Conservation (phyloP, 2,888 invertebrate genomes). For the Drosophila tripunctata region DNA sequence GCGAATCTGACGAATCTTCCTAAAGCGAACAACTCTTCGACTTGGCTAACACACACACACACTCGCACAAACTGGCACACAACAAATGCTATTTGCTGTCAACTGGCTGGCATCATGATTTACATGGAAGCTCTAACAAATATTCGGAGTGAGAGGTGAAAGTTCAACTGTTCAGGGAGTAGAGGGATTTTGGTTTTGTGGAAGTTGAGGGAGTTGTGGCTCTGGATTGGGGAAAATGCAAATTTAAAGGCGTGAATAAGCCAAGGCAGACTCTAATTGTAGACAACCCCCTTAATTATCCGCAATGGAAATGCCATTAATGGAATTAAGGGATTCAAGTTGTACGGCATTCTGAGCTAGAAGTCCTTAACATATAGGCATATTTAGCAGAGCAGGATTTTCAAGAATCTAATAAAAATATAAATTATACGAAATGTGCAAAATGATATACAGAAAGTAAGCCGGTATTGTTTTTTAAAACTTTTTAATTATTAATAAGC, state of each 20-base stretch:
- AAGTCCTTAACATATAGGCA: constrained; percentile 7
- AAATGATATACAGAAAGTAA: too few species aligned
- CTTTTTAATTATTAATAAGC: too few species aligned
- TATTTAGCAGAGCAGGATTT: not conserved
- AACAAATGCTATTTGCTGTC: constrained; percentile 65
- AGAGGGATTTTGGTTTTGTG: not conserved
- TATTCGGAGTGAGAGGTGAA: constrained; percentile 26
- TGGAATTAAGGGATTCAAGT: constrained; percentile 76
- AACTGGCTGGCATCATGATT: constrained; percentile 76
- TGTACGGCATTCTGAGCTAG: constrained; percentile 4
- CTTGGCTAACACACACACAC: constrained; percentile 50
- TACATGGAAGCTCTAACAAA: constrained; percentile 64
- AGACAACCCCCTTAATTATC: constrained; percentile 76
- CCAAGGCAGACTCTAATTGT: constrained; percentile 72
- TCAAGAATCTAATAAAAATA: not conserved
- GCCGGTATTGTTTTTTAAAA: too few species aligned
- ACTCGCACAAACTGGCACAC: constrained; percentile 16
- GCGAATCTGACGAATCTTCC: constrained; percentile 81
- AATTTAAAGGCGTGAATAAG: constrained; percentile 80
- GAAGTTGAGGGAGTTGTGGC: constrained; percentile 8
- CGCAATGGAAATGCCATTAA: constrained; percentile 82
- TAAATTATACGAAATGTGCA: too few species aligned
- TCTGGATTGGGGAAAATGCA: constrained; percentile 59
- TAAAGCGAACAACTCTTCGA: constrained; percentile 75
- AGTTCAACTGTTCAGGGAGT: constrained; percentile 42